Percentiles rank a stretch among this genome's conserved stretches.
Conservation (phyloP, 2,113 vertebrate species). For the Limnothrissa miodon region DNA sequence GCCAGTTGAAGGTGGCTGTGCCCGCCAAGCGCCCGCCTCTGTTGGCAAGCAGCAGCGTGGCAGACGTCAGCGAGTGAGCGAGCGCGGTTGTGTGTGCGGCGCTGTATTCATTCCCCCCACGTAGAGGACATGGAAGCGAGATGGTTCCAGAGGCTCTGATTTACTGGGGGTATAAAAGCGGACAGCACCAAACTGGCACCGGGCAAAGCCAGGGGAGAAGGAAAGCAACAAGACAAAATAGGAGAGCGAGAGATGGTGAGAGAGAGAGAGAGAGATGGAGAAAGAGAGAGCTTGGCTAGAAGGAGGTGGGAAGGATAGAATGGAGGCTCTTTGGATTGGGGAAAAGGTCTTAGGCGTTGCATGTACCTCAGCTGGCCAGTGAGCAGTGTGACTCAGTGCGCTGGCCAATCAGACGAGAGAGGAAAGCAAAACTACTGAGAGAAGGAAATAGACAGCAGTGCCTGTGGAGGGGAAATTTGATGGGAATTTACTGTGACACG, state of each 20-base stretch:
- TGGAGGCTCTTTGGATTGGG: background rate
- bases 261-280: constrained; percentile 14
- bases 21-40: background rate
- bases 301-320: background rate
- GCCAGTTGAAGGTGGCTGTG: constrained; percentile 11
- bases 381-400: constrained; percentile 2
- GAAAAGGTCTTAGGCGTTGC: constrained; percentile 10
- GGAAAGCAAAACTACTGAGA: background rate
- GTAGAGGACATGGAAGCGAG: constrained; percentile 2
- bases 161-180: constrained; percentile 33
- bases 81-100: background rate
- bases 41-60: constrained; percentile 19
- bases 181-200: constrained; percentile 24
- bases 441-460: background rate
- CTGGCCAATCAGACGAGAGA: background rate
- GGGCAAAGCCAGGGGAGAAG: constrained; percentile 25
- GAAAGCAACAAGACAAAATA: background rate
- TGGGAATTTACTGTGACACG: background rate
- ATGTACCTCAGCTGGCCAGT: background rate
- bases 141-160: constrained; percentile 31
- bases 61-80: background rate
- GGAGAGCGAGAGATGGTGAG: background rate
- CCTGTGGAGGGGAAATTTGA: constrained; percentile 16
- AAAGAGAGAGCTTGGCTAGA: background rate
- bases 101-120: constrained; percentile 20